Base-by-base conservation (phyloP, 2,113 vertebrate species). In the Megaceryle torquata region DNA sequence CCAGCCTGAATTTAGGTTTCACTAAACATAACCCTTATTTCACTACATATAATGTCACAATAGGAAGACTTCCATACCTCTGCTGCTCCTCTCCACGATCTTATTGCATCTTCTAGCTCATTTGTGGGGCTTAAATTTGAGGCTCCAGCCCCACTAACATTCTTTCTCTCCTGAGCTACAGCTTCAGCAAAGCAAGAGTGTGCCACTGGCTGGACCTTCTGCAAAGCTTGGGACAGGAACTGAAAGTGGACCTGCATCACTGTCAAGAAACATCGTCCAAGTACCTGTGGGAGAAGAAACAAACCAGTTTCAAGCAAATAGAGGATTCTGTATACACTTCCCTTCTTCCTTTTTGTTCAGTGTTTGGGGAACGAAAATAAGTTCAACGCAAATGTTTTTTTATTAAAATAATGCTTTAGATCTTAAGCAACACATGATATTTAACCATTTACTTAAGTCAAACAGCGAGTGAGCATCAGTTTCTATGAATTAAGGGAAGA, bases 171-270 rank as follows among this genome's bases (percentile, higher is more conserved):
- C 88, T 99, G 99, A 71, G 98, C 98, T 80, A 99, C 98, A 10
- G 98, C 99, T 94, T 99, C 99, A 0, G 99, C 98, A 97, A 99
- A 98, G 95, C 99, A 99, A 25, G 99, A 99, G 97, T 99, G 99
- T 24, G 99, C 99, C 97, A 99, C 99, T 0, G 99, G 99, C 96
- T 99, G 99, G 68, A 99, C 99, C 83, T 99, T 99, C 98, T 99
- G 99, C 96, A 99, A 84, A 7, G 99, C 99, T 69, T 99, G 99
- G 6, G 99, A 99, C 85, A 99, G 97, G 98, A 99, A 99, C 98
- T 99, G 99, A 96, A 99, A 99, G 96, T 99, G 99, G 95, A 99
- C 99, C 98, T 99, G 99, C 98, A 99, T 98, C 97, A 99, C 99
- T 0, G 99, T 99, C 98, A 99, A 95, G 98, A 99, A 99, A 96